These are phyloP conservation scores for Ophion ventricosus DNA, from an alignment of 2,888 invertebrate genomes.

Conservation along the genomic window DNA sequence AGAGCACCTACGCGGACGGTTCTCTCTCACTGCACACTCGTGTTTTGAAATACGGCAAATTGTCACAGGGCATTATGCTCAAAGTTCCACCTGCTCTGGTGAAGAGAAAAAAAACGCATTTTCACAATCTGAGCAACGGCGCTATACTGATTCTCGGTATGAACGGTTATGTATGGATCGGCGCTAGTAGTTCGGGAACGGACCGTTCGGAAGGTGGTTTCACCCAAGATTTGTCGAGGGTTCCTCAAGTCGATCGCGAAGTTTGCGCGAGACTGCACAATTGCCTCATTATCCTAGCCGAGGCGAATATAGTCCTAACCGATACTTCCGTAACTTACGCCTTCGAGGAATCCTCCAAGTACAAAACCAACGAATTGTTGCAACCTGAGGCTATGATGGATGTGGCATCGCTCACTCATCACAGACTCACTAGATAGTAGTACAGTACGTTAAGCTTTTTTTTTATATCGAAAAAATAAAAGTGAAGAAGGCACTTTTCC, in stretches of 20 bases:
- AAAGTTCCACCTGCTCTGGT: slow-evolving; percentile 96
- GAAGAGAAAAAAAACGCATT: slow-evolving; percentile 97
- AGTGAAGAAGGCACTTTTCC: background rate
- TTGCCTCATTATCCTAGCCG: slow-evolving; percentile 93
- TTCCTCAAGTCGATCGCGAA: slow-evolving; percentile 90
- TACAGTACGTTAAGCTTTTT: background rate
- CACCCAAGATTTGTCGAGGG: slow-evolving; percentile 88
- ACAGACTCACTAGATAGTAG: slow-evolving; percentile 84
- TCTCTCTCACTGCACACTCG: slow-evolving; percentile 96
- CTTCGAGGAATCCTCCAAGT: slow-evolving; percentile 94
- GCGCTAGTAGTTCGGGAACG: slow-evolving; percentile 87
- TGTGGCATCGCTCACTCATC: slow-evolving; percentile 91
- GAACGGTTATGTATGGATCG: slow-evolving; percentile 98
- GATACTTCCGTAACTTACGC: slow-evolving; percentile 96
- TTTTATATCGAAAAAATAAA: background rate
- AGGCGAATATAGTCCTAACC: slow-evolving; percentile 94
- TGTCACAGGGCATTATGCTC: slow-evolving; percentile 94
- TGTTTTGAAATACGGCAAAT: slow-evolving; percentile 98
- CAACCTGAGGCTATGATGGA: slow-evolving; percentile 94
- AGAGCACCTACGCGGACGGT: slow-evolving; percentile 96
- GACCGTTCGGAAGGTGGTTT: slow-evolving; percentile 90
- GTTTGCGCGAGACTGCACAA: slow-evolving; percentile 95
- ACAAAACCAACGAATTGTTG: slow-evolving; percentile 90
- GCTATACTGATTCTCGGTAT: slow-evolving; percentile 97
- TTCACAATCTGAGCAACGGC: slow-evolving; percentile 96